Conservation (phyloP, 2,888 invertebrate genomes). For the Automeris io region DNA sequence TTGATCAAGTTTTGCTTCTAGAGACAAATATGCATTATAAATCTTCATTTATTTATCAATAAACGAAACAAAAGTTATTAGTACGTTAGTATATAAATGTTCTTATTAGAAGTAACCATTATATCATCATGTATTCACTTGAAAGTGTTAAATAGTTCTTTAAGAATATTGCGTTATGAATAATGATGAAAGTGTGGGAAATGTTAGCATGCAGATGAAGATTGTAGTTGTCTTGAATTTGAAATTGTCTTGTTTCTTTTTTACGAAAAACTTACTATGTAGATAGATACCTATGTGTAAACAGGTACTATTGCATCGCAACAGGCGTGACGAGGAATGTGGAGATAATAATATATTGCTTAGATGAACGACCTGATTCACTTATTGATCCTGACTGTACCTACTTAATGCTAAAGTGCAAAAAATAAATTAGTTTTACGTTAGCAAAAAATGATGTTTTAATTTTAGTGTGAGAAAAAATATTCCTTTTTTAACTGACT, state of each 20-base stretch:
- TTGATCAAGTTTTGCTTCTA: too few relatives aligned
- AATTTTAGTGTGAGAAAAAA: slow-evolving; percentile 50
- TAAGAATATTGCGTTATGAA: background rate
- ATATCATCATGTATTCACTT: background rate
- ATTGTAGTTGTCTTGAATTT: slow-evolving; percentile 1
- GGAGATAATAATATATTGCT: too few relatives aligned
- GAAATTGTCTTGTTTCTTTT: background rate
- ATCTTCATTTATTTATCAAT: too few relatives aligned
- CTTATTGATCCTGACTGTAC: slow-evolving; percentile 11
- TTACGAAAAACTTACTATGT: background rate
- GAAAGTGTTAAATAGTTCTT: background rate
- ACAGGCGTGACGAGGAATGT: background rate
- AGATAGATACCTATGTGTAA: background rate
- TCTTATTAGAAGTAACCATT: too few relatives aligned
- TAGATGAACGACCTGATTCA: background rate
- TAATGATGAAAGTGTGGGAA: background rate
- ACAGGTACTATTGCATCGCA: background rate
- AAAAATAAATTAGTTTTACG: slow-evolving; percentile 64
- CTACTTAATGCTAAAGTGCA: slow-evolving; percentile 23
- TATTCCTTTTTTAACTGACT: slow-evolving; percentile 23
- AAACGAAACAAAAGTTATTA: too few relatives aligned
- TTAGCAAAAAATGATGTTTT: slow-evolving; percentile 59
- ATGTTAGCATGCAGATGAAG: background rate
- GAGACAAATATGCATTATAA: too few relatives aligned
- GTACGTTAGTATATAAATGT: too few relatives aligned